A percentile compares a stretch with the other conserved stretches of the same genome.
Evolutionary conservation across 2,797 vertebrate genomes (phyloP).

Genomic region (Pangasius mekongensis): DNA sequence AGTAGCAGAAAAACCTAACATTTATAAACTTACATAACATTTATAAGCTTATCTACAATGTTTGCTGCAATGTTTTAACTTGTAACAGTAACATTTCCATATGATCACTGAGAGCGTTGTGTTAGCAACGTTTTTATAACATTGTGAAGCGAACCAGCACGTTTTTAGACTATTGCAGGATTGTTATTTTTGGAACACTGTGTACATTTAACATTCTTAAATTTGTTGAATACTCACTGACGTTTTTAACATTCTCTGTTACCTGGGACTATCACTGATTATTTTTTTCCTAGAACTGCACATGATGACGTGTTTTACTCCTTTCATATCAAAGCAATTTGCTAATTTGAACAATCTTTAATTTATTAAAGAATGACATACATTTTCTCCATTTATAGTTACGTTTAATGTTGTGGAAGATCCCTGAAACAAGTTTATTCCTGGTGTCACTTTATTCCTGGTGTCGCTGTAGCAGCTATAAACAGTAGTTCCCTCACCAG

Average conservation of each 20-base stretch:
- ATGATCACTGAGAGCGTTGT: background rate
- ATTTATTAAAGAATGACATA: background rate
- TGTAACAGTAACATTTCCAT: background rate
- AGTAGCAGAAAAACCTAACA: background rate
- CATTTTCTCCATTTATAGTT: background rate
- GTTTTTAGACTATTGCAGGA: background rate
- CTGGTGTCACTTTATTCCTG: background rate
- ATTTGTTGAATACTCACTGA: background rate
- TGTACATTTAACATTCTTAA: no score
- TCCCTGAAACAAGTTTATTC: background rate
- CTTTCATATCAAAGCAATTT: background rate
- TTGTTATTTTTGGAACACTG: background rate
- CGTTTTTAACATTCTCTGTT: background rate
- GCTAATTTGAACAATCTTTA: background rate
- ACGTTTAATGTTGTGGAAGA: background rate
- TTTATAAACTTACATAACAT: background rate
- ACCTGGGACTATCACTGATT: no score
- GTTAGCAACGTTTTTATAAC: background rate
- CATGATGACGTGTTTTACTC: background rate
- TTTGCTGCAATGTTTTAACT: background rate
- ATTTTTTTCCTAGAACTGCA: background rate
- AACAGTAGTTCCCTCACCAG: background rate
- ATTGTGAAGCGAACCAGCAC: background rate
- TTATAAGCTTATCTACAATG: background rate
- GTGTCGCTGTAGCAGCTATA: background rate